These are phyloP conservation scores for Salmo trutta DNA, from an alignment of 2,797 vertebrate species.

Conservation along the genomic window DNA sequence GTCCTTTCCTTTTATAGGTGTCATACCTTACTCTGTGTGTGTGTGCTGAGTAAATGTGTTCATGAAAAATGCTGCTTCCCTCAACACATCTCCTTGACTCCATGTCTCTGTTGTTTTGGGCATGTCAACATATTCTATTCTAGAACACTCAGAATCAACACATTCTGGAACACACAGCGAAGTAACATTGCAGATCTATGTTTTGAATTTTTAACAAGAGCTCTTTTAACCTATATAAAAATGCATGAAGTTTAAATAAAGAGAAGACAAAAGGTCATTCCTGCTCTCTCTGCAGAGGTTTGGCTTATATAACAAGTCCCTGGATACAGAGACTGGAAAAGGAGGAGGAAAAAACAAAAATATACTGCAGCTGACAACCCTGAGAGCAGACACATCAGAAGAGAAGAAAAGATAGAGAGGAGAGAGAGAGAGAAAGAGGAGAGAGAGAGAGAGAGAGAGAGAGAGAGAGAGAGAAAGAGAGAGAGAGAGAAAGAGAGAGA, in stretches of 20 bases:
- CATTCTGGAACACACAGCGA: background rate
- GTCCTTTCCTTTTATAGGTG: constrained; percentile 33
- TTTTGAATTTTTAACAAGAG: constrained; percentile 22
- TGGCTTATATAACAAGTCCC: constrained; percentile 12
- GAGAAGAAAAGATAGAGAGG: background rate
- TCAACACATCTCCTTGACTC: constrained; percentile 32
- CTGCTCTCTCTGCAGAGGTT: constrained; percentile 24
- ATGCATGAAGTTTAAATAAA: constrained; percentile 30
- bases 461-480: background rate
- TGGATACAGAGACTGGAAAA: background rate
- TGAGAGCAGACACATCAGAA: background rate
- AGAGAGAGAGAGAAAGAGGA: constrained; percentile 1
- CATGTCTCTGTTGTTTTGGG: constrained; percentile 25
- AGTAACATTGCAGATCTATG: constrained; percentile 4
- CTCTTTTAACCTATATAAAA: constrained; percentile 15
- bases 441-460: constrained; percentile 21
- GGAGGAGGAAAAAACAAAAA: background rate
- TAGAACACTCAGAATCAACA: constrained; percentile 31
- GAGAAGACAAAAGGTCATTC: constrained; percentile 21
- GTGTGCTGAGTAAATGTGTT: background rate
- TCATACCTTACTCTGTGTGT: constrained; percentile 15
- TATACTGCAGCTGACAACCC: background rate
- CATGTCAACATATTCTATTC: constrained; percentile 28
- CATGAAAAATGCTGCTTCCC: constrained; percentile 37
- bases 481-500: constrained; percentile 23